Base-by-base conservation (phyloP, 2,113 vertebrate species). In the Piliocolobus tephrosceles region DNA sequence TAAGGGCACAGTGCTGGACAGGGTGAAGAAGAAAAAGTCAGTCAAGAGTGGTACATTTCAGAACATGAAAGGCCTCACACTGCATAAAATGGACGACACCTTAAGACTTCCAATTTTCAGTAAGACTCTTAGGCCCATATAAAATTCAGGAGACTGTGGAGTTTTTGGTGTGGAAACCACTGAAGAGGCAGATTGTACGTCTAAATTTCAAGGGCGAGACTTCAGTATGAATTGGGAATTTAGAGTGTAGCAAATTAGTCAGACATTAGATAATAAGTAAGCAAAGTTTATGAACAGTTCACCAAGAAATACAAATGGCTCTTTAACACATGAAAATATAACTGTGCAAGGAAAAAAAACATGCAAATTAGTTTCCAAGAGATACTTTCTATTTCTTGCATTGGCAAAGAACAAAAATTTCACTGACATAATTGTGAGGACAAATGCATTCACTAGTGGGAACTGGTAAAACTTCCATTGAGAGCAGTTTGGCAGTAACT, bases 321-420 rank as follows among this genome's bases (percentile, higher is more conserved):
- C 72, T 92, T 90, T 85, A 89, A 87, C 90, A 66, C 78, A 57
- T 50, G 32, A 92, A 97, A 96, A 89, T 83, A 91, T 68, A 96
- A 94, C 75, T 84, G 86, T 85, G 43, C 38, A 61, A 89, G 55
- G 27, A 94, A 94, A 72, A 84, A 90, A 76, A 79, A 82, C 55
- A 81, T 94, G 95, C 89, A 92, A 95, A 81, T 70, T 57, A 90
- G 52, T 90, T 92, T 90, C 70, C 75, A 94, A 84, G 84, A 85
- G 83, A 75, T 95, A 75, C 13, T 88, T 88, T 55, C 38, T n/a
- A n/a, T 61, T 66, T 90, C 58, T 76, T 84, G 91, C 17, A 82
- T 43, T 96, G 88, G 64, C 83, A 83, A 91, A 88, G 72, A 75
- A 88, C 61, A 83, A 92, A 95, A 64, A 32, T 70, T 88, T 96